Evolutionary conservation across 2,888 invertebrate genomes (phyloP).

Genomic region (Pediacus dermestoides): DNA sequence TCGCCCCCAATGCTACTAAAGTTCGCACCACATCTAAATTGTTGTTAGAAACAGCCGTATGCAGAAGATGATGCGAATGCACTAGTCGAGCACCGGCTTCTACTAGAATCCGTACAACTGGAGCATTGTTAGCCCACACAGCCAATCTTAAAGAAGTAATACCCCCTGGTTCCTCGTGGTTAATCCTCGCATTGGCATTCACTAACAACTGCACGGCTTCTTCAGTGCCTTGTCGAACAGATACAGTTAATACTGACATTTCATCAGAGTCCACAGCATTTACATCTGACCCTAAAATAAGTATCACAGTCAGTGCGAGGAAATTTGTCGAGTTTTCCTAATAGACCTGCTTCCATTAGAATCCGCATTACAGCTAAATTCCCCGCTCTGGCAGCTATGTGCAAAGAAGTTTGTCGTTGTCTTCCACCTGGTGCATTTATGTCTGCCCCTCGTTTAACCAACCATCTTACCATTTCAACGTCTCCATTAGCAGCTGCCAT

Average conservation of each 20-base stretch:
- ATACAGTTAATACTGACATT: slow-evolving; percentile 51
- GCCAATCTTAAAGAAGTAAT: slow-evolving; percentile 70
- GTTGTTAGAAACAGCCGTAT: slow-evolving; percentile 62
- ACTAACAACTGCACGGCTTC: slow-evolving; percentile 53
- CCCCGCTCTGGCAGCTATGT: slow-evolving; percentile 43
- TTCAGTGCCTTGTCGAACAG: slow-evolving; percentile 46
- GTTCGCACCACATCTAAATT: slow-evolving; percentile 58
- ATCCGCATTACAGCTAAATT: slow-evolving; percentile 50
- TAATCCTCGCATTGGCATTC: slow-evolving; percentile 59
- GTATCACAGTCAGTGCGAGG: slow-evolving; percentile 1
- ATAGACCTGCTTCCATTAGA: slow-evolving; percentile 48
- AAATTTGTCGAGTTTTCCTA: not conserved
- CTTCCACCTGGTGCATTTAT: slow-evolving; percentile 45
- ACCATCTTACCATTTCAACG: slow-evolving; percentile 53
- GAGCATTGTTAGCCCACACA: slow-evolving; percentile 59
- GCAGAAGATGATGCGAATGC: slow-evolving; percentile 66
- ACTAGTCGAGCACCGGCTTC: slow-evolving; percentile 65
- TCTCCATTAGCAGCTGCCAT: slow-evolving; percentile 61
- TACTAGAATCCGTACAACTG: slow-evolving; percentile 57
- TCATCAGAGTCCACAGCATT: slow-evolving; percentile 54
- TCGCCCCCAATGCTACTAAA: slow-evolving; percentile 56
- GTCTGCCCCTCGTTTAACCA: slow-evolving; percentile 38
- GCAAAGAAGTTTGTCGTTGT: slow-evolving; percentile 48
- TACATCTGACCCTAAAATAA: slow-evolving; percentile 55
- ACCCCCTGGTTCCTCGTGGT: slow-evolving; percentile 67